Evolutionary conservation across 1,140 invertebrate species (phyloP).

Genomic region (Lepidurus arcticus): DNA sequence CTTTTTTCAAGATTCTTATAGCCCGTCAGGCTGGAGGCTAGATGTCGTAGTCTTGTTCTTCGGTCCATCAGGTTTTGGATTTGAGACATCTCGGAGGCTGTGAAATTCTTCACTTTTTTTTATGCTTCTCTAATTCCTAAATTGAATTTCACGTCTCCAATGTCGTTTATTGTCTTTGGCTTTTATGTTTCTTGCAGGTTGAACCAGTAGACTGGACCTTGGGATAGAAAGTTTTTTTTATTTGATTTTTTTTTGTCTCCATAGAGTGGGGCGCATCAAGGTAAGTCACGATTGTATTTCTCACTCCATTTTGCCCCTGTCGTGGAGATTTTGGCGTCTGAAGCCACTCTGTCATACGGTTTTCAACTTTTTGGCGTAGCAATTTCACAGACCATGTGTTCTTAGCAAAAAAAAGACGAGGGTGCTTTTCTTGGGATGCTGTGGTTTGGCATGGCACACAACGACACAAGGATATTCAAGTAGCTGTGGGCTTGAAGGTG

Average conservation of each 20-base stretch:
- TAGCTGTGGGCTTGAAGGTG: neutral
- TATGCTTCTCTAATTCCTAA: neutral
- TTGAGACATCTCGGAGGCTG: neutral
- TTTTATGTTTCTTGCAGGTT: neutral
- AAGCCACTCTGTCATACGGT: neutral
- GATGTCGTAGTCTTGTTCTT: neutral
- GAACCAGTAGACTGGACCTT: neutral
- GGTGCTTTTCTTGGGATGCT: neutral
- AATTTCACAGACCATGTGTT: neutral
- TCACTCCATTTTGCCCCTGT: neutral
- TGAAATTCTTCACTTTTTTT: conserved; percentile 22
- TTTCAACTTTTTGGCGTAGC: neutral
- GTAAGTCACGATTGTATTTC: conserved; percentile 2
- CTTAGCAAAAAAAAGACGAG: neutral
- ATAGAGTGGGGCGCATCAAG: neutral
- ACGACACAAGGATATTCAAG: neutral
- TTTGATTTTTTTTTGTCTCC: neutral
- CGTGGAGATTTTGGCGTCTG: neutral
- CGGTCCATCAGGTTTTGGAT: conserved; percentile 1
- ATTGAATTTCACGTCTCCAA: neutral
- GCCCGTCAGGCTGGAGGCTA: neutral
- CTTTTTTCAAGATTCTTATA: neutral
- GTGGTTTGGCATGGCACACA: neutral
- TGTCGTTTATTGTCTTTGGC: neutral
- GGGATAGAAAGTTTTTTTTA: neutral